Evolutionary conservation across 2,113 vertebrate species (phyloP), one percentile per base, ranked within the genome.

Genomic region (Myotis yumanensis): DNA sequence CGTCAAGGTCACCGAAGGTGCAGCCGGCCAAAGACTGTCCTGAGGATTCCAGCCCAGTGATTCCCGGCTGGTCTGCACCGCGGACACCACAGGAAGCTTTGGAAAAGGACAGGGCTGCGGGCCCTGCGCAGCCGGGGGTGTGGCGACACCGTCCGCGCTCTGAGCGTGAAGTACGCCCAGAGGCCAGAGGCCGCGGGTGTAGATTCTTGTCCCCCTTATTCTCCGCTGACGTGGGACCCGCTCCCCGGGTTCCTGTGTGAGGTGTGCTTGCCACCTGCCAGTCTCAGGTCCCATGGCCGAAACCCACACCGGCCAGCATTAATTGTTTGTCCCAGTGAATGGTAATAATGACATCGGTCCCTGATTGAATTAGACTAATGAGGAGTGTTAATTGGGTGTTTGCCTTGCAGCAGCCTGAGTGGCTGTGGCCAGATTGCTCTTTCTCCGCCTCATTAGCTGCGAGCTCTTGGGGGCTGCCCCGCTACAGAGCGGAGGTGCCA

Each of bases 171-270:
- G 5, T 48, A 30, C 0, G 35, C 2, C 17, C 2, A 22, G 7
- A 28, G 16, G 46, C 43, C 3, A 0, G 7, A 5, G 9, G 52
- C 68, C 1, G 9, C 4, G 0, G 1, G 0, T 4, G 5, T 1
- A 37, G 52, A 3, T 2, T 72, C n/a, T 2, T 4, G 28, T 48
- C 43, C 5, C 11, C 66, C 79, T 22, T 3, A 28, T 15, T 73
- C 48, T 10, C 35, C 1, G 14, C 28, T 11, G 32, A 51, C 20
- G 2, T 0, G 3, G 35, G 57, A 32, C 12, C 81, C 52, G 0
- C 15, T 37, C 37, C 54, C n/a, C 40, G 2, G 9, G 52, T 46
- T 51, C 84, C 14, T 25, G 23, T 0, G 35, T 25, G 22, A 4
- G 11, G 40, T 16, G 32, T 46, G 30, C 48, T 3, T n/a, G 85